These are phyloP conservation scores for Peromyscus californicus DNA, from an alignment of 2,113 vertebrate species.

Conservation along the genomic window DNA sequence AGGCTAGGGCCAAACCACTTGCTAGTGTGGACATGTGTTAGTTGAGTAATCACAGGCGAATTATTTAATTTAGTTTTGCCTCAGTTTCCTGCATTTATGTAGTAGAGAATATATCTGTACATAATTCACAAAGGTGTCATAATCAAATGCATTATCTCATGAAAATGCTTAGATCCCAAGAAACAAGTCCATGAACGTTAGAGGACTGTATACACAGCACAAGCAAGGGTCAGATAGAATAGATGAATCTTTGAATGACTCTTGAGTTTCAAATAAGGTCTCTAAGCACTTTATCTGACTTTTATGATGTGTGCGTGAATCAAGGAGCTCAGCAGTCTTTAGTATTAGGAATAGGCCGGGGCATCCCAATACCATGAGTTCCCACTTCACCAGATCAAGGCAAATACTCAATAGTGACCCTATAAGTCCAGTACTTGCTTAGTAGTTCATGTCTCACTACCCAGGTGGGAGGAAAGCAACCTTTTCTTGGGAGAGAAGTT, in stretches of 20 bases:
- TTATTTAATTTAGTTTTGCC: slow-evolving; percentile 13
- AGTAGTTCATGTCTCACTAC: neutral
- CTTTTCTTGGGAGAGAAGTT: slow-evolving; percentile 52
- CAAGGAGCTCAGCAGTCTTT: slow-evolving; percentile 55
- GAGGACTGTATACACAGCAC: slow-evolving; percentile 36
- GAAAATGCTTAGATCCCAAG: neutral
- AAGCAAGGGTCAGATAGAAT: slow-evolving; percentile 39
- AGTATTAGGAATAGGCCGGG: slow-evolving; percentile 61
- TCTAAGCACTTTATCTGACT: slow-evolving; percentile 50
- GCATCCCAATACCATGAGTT: neutral
- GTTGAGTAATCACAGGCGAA: neutral
- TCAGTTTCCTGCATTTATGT: slow-evolving; percentile 55
- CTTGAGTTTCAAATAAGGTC: slow-evolving; percentile 56
- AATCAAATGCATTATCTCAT: slow-evolving; percentile 62
- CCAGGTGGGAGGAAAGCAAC: slow-evolving; percentile 31
- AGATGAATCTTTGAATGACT: slow-evolving; percentile 41
- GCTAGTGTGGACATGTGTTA: neutral
- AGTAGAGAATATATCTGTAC: neutral
- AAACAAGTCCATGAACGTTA: slow-evolving; percentile 55
- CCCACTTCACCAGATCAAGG: slow-evolving; percentile 16
- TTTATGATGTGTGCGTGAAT: slow-evolving; percentile 54
- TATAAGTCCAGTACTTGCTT: neutral
- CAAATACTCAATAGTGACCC: neutral
- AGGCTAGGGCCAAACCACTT: neutral
- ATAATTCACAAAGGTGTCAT: slow-evolving; percentile 28